Base-by-base conservation (phyloP, 2,888 invertebrate species). In the Liodrosophila aerea region DNA sequence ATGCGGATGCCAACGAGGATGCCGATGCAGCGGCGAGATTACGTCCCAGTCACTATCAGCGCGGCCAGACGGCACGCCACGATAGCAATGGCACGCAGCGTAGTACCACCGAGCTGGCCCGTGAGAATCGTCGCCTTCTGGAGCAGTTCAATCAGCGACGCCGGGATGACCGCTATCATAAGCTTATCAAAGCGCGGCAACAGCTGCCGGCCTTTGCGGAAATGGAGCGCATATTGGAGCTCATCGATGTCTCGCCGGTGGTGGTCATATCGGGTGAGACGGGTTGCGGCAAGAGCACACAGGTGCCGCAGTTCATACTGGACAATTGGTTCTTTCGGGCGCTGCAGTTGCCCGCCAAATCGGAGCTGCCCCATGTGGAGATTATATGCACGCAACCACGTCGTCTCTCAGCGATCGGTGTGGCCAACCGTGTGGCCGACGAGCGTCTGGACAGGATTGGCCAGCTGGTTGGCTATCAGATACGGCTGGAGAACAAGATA, bases 311-410 rank as follows among this genome's bases (percentile, higher is more conserved):
- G 89, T 97, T 95, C 89, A 93, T 98, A 40, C 88, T 98, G 22
- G 98, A 98, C 87, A 93, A 97, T 61, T 97, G 96, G 94, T 90
- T 97, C 46, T 90, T 93, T 29, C 81, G 80, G 15, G 70, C 85
- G 0, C 83, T 83, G 1, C 60, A 71, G 41, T 27, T 46, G 51
- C 31, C 62, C 0, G 1, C 56, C 1, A 73, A 93, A 65, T 89
- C 92, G 8, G 91, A 91, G 0, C 90, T 91, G 8, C 90, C 92
- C 7, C 95, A 95, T 62, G 93, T 96, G 2, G 95, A 97, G 85
- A 95, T 98, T 37, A 92, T 98, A 43, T 97, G 97, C 85, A 97
- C 98, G 0, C 98, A 98, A 89, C 98, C 98, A 0, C 92, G 98
- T 39, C 91, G 97, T 76, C 93, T 98, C 82, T 97, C 98, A 0